Conservation (phyloP, 2,113 vertebrate species). For the Poeciliopsis occidentalis region DNA sequence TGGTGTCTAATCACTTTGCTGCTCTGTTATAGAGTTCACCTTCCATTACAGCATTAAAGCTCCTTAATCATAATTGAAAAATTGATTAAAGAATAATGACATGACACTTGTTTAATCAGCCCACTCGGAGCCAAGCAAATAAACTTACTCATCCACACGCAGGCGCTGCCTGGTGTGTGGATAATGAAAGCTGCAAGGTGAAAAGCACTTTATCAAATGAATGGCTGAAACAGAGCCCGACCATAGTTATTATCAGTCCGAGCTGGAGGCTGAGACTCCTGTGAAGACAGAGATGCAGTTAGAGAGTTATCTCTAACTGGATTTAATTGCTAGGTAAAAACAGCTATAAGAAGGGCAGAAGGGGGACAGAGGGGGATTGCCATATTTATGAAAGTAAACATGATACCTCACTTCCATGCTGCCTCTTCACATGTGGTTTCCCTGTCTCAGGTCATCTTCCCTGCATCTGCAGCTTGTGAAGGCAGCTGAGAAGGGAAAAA, state of each 20-base stretch:
- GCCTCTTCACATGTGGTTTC: slow-evolving; percentile 82
- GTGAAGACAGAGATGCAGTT: slow-evolving; percentile 70
- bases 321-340: slow-evolving; percentile 75
- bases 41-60: slow-evolving; percentile 38
- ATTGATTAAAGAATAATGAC: slow-evolving; percentile 66
- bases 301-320: slow-evolving; percentile 82
- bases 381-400: slow-evolving; percentile 83
- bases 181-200: slow-evolving; percentile 75
- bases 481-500: slow-evolving; percentile 78
- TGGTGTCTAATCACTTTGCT: slow-evolving; percentile 39
- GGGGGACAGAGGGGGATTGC: slow-evolving; percentile 72
- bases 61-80: slow-evolving; percentile 58
- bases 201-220: slow-evolving; percentile 79
- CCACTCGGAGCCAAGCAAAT: slow-evolving; percentile 40
- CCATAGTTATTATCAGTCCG: slow-evolving; percentile 77
- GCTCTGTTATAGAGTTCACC: slow-evolving; percentile 53
- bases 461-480: slow-evolving; percentile 81
- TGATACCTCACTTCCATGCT: slow-evolving; percentile 65
- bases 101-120: slow-evolving; percentile 67
- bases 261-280: slow-evolving; percentile 75
- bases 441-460: slow-evolving; percentile 79
- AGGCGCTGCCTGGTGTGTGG: slow-evolving; percentile 44
- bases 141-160: slow-evolving; percentile 34
- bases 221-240: slow-evolving; percentile 70
- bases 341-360: slow-evolving; percentile 64